Evolutionary conservation across 2,888 invertebrate genomes (phyloP), one percentile per base, ranked within the genome.

Genomic region (Megamerina dolium): DNA sequence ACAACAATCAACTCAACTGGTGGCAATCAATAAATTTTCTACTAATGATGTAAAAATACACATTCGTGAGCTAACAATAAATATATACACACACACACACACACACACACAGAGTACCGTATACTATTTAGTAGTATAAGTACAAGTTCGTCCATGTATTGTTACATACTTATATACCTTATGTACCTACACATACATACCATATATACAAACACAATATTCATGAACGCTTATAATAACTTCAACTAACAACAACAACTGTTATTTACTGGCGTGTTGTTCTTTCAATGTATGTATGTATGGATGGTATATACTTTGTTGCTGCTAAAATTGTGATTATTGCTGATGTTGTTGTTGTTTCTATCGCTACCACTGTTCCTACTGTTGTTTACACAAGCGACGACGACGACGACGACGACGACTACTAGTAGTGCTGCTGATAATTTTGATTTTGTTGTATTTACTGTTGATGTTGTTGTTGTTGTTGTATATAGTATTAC

Each of bases 1-100:
- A n/a, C n/a, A 23, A 34, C 34, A 34, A 34, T 19, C 34, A 34
- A 34, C 34, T 34, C 34, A 34, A 34, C 34, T 34, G 34, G 34
- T 34, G 34, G 34, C 16, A 34, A 34, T 34, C 34, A 34, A 34
- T 34, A 34, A 34, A 34, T 34, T 34, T 34, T 34, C 10, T 19
- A 18, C 34, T 34, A 34, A 34, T 34, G 34, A 34, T 19, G 34
- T 34, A 18, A 19, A 34, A 18, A 34, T 20, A 34, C 34, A 34
- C 23, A 23, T n/a, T n/a, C n/a, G n/a, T n/a, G n/a, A n/a, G n/a
- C n/a, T n/a, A n/a, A n/a, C n/a, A 31, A 31, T 14, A 31, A 3
- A 31, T 16, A 31, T 31, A 14, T 12, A 19, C n/a, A 34, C 18
- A 19, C 12, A 17, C 12, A 20, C 34, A 34, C 12, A 34, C 34